Evolutionary conservation across 2,888 invertebrate species (phyloP).

Genomic region (Odontocolon sp.): DNA sequence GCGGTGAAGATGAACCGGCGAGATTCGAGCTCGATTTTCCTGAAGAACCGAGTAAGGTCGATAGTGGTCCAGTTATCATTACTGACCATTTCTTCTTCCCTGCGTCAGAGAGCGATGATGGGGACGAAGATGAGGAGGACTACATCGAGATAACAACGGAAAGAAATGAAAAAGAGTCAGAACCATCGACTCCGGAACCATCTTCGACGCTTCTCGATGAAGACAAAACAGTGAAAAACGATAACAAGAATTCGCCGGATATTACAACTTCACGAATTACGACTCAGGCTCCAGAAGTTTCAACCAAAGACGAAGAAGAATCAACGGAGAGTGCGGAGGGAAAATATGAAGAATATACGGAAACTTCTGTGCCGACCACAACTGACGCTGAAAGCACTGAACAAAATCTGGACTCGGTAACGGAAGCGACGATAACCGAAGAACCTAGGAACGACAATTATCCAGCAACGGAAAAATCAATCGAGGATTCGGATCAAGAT

Average conservation of each 20-base stretch:
- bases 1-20: conserved; percentile 36
- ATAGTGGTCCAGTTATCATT: conserved; percentile 74
- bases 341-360: conserved; percentile 34
- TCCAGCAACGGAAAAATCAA: neutral
- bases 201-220: neutral
- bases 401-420: neutral
- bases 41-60: conserved; percentile 48
- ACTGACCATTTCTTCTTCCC: conserved; percentile 79
- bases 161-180: conserved; percentile 6
- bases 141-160: conserved; percentile 39
- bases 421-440: neutral
- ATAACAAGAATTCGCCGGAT: conserved; percentile 19
- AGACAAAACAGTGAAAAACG: conserved; percentile 8
- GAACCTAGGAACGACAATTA: conserved; percentile 7
- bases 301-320: conserved; percentile 17
- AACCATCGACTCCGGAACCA: conserved; percentile 16
- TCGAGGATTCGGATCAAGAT: conserved; percentile 4
- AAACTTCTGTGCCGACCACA: neutral
- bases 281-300: neutral
- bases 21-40: conserved; percentile 47
- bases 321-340: conserved; percentile 29
- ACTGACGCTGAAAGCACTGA: neutral
- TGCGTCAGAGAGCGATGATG: conserved; percentile 60
- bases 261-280: conserved; percentile 3
- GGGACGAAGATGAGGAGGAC: conserved; percentile 41